Percentiles rank a stretch among this genome's conserved stretches.
phyloP scores from a whole-genome alignment of 2,888 invertebrate genomes.

The Brenthis ino region DNA sequence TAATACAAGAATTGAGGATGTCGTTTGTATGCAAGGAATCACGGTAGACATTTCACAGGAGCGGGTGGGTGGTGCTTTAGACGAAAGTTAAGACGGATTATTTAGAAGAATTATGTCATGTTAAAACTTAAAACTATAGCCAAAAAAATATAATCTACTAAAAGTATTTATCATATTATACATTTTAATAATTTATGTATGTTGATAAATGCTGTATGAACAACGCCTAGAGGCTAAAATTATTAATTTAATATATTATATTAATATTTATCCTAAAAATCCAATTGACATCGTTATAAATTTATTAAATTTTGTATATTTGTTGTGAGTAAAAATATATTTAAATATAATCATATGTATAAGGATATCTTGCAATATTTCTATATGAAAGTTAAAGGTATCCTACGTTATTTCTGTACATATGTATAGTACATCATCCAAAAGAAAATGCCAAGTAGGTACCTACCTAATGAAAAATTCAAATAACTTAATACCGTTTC shows the following conservation, averaged over 20 bases:
- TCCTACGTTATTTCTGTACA: no score
- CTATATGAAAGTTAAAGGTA: no score
- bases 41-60: constrained; percentile 80
- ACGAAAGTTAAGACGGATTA: constrained; percentile 73
- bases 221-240: no score
- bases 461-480: constrained; percentile 6
- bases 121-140: constrained; percentile 29
- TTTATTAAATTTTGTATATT: no score
- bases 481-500: constrained; percentile 1
- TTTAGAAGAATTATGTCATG: constrained; percentile 48
- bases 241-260: no score
- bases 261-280: no score
- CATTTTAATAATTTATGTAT: background rate
- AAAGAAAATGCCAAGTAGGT: constrained; percentile 7
- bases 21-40: constrained; percentile 83
- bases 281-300: no score
- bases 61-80: constrained; percentile 56
- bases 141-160: constrained; percentile 2
- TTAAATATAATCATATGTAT: no score
- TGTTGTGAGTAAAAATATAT: no score
- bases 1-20: constrained; percentile 71
- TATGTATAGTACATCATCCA: background rate
- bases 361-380: no score
- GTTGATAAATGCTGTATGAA: no score
- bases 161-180: background rate